Evolutionary conservation across 2,113 vertebrate species (phyloP), one percentile per base, ranked within the genome.

Genomic region (Penelope pileata): DNA sequence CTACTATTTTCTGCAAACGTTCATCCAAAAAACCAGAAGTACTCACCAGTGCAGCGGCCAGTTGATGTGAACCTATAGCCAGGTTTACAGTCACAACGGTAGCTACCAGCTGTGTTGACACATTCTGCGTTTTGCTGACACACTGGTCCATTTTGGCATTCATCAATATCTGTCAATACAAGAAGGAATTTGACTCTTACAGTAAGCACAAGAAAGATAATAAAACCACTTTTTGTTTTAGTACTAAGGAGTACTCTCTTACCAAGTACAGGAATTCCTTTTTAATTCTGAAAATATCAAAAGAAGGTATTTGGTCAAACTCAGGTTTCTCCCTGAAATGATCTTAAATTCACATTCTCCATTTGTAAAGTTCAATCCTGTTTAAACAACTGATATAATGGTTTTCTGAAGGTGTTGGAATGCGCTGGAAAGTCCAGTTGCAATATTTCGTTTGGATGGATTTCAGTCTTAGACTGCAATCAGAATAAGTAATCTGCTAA

Each of bases 121-220:
- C 99, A 99, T 47, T 98, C 98, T 0, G 99, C 99, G 0, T 99
- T 99, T 66, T 98, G 98, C 97, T 99, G 99, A 98, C 99, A 99
- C 59, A 99, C 98, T 0, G 98, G 99, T 6, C 99, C 99, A 1
- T 99, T 99, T 97, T 99, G 99, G 94, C 99, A 99, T 91, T 99
- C 99, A 38, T 99, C 99, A 16, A 99, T 99, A 92, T 99, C 99
- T 99, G 73, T 5, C 45, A 74, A 67, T 23, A 47, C 43, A 94
- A 76, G 67, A 94, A 67, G 18, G 19, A 90, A 80, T 62, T 66
- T 32, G n/a, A 54, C 80, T 50, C 24, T 38, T 84, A 30, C 2
- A 12, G 29, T 53, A 60, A 84, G 9, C 22, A 54, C 26, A 10
- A 62, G 63, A 62, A 78, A 64, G 30, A 43, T 2, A 1, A 16